Percentiles rank a stretch among this genome's conserved stretches.
These are phyloP conservation scores for Microhierax caerulescens DNA, from an alignment of 2,797 vertebrate genomes.

Conservation along the genomic window DNA sequence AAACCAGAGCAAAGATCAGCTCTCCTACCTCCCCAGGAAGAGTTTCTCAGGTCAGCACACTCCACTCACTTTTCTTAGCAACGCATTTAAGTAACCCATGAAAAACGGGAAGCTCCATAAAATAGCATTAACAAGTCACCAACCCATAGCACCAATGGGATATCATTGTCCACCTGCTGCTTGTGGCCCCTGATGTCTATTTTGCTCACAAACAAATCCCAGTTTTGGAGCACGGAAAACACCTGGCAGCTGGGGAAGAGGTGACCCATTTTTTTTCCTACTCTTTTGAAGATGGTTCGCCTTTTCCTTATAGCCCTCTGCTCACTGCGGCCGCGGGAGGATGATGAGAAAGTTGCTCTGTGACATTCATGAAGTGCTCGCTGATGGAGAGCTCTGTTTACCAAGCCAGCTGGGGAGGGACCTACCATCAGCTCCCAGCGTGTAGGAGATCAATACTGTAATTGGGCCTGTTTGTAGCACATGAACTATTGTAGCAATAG, in stretches of 20 bases:
- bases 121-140: not conserved
- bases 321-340: fast-evolving
- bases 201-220: not conserved
- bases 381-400: constrained; percentile 44
- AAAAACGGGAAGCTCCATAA: not conserved
- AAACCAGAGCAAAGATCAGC: not conserved
- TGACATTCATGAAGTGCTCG: not conserved
- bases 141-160: fast-evolving
- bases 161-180: fast-evolving
- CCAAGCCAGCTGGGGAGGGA: constrained; percentile 8
- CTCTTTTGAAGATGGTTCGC: fast-evolving
- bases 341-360: not conserved
- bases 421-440: not conserved
- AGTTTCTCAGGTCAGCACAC: not conserved
- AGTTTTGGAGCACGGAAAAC: not conserved
- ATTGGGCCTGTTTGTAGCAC: constrained; percentile 47
- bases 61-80: not conserved
- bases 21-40: not conserved
- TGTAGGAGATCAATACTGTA: constrained; percentile 27
- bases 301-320: not conserved
- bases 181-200: fast-evolving
- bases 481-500: not conserved
- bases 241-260: fast-evolving
- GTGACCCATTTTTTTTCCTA: fast-evolving
- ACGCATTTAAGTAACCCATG: fast-evolving